Percentiles rank a stretch among this genome's conserved stretches.
Conservation (phyloP, 2,113 vertebrate genomes). For the Myotis davidii region DNA sequence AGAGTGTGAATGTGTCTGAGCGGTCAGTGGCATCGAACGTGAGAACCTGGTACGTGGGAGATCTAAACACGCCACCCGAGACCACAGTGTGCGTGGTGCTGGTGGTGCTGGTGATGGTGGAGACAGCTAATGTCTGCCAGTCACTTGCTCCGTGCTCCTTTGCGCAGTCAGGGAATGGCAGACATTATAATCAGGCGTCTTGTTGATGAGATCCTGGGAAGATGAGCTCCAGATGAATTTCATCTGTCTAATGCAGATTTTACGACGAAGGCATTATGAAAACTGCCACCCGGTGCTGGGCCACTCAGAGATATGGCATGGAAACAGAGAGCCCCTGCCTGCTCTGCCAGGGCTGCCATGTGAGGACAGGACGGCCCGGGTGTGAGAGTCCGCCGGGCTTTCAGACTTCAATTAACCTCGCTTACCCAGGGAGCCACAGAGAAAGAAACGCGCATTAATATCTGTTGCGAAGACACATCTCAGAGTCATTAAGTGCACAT, state of each 20-base stretch:
- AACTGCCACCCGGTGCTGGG: background rate
- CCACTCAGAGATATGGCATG: background rate
- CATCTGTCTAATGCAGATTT: slow-evolving; percentile 11
- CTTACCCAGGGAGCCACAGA: slow-evolving; percentile 6
- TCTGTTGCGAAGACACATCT: slow-evolving; percentile 67
- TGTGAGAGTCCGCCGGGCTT: slow-evolving; percentile 26
- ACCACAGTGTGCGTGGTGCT: background rate
- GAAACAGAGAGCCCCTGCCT: background rate
- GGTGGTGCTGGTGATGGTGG: background rate
- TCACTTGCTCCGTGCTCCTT: background rate
- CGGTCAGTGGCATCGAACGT: background rate
- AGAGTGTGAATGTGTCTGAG: background rate
- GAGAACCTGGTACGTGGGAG: too few species aligned
- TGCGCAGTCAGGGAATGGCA: background rate
- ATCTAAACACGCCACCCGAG: too few species aligned
- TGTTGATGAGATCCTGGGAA: background rate
- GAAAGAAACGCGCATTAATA: slow-evolving; percentile 8
- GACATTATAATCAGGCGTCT: background rate
- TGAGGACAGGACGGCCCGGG: slow-evolving; percentile 16
- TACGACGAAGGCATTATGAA: background rate
- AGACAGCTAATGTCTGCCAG: background rate
- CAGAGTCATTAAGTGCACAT: slow-evolving; percentile 81
- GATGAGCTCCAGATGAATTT: background rate
- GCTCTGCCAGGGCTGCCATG: too few species aligned
- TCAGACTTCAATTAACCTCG: slow-evolving; percentile 79